Evolutionary conservation across 2,113 vertebrate species (phyloP), one percentile per base, ranked within the genome.

Genomic region (Nicator chloris): DNA sequence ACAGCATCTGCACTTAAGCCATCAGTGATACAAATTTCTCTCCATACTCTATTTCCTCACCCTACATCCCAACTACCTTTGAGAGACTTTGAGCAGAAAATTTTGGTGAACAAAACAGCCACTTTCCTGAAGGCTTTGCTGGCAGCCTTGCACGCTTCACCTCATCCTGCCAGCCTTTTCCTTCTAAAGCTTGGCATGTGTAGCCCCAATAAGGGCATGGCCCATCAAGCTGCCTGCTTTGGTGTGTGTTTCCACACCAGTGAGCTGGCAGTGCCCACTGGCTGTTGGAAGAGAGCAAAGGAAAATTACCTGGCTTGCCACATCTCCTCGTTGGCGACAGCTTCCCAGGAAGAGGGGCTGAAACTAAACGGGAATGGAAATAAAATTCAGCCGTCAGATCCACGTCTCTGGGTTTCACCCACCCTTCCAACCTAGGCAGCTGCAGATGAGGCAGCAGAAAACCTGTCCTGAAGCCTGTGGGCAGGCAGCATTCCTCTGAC

Each of bases 261-360:
- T 10, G 84, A 87, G 89, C 9, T 95, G 71, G 88, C 90, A 88
- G 13, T 11, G 19, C 80, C 83, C 88, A 83, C 68, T 1, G 6
- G 22, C 72, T 88, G 57, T 35, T 85, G 82, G 33, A 63, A 82
- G 80, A 65, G 61, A 56, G 73, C 35, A 65, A 93, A 89, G 90
- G 18, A 90, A n/a, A 77, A 91, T 98, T 97, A 99, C 99, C 99
- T 99, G 97, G 99, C 99, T 97, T 99, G 99, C 99, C 99, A 99
- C 99, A 99, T 99, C 97, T 99, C 99, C 96, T 99, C 99, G 23
- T 99, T 99, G 96, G 99, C 99, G 9, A 99, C 98, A 42, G 97
- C 98, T 97, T 99, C 99, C 99, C 99, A 99, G 63, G 99, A 99
- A 82, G 98, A 98, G 56, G 98, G 97, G 87, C 98, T 97, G 97